Conservation (phyloP, 1,140 invertebrate species). For the Laodelphax striatellus region DNA sequence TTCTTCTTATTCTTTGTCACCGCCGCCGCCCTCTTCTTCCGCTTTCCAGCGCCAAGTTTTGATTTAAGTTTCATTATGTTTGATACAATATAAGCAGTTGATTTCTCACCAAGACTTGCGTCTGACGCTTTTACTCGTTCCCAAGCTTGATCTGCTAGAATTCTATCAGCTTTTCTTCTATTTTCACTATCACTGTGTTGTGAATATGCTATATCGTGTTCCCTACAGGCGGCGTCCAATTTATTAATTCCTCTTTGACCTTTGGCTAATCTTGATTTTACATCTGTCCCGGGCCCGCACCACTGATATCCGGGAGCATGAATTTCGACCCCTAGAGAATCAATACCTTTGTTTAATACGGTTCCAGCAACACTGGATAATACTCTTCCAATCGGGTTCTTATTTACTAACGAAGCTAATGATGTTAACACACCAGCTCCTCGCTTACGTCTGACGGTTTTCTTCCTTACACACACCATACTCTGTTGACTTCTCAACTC, state of each 20-base stretch:
- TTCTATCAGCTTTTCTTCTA: slow-evolving; percentile 30
- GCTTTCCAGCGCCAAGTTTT: slow-evolving; percentile 21
- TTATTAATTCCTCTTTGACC: slow-evolving; percentile 31
- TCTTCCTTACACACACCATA: too few species aligned
- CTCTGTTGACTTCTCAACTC: too few species aligned
- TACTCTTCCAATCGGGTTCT: too few species aligned
- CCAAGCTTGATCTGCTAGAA: slow-evolving; percentile 28
- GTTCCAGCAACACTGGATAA: neutral
- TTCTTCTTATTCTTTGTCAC: neutral
- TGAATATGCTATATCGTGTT: slow-evolving; percentile 33
- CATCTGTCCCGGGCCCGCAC: slow-evolving; percentile 33
- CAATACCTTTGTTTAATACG: neutral
- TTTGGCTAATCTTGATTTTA: slow-evolving; percentile 29
- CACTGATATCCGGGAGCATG: slow-evolving; percentile 15
- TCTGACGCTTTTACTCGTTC: slow-evolving; percentile 29
- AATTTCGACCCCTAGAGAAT: neutral
- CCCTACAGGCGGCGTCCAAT: slow-evolving; percentile 31
- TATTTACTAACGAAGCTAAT: too few species aligned
- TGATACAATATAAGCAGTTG: slow-evolving; percentile 24
- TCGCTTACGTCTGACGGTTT: too few species aligned
- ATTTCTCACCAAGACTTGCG: slow-evolving; percentile 26
- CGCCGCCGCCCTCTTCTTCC: neutral
- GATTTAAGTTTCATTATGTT: slow-evolving; percentile 28
- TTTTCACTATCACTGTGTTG: slow-evolving; percentile 23
- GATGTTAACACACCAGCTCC: too few species aligned